Percentiles rank a stretch among this genome's conserved stretches.
Evolutionary conservation across 2,113 vertebrate species (phyloP).

Genomic region (Rhinopomastus cyanomelas): DNA sequence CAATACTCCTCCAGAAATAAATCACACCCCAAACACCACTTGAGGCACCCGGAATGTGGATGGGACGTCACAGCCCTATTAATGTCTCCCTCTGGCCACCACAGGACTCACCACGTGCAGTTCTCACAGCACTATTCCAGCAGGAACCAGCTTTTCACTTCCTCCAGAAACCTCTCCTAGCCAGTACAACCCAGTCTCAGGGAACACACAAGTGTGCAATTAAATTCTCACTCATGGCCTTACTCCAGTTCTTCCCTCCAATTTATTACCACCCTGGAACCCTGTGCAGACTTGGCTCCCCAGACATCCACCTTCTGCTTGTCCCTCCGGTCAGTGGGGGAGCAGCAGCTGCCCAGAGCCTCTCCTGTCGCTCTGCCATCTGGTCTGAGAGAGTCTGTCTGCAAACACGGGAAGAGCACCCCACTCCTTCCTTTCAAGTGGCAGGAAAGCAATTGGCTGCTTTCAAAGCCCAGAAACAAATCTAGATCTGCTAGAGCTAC

Average conservation of each 20-base stretch:
- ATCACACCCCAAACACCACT: neutral
- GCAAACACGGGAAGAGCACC: neutral
- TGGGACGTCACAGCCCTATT: accelerated
- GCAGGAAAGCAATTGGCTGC: neutral
- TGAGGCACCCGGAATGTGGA: neutral
- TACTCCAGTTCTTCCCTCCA: neutral
- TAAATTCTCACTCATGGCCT: neutral
- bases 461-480: neutral
- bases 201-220: neutral
- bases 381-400: neutral
- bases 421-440: neutral
- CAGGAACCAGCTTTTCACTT: neutral
- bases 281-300: neutral
- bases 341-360: slow-evolving; percentile 2
- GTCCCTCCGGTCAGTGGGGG: neutral
- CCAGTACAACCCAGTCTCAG: neutral
- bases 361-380: slow-evolving; percentile 17
- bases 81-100: neutral
- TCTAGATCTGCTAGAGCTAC: accelerated
- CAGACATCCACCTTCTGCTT: neutral
- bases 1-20: neutral
- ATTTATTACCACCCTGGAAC: neutral
- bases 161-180: neutral
- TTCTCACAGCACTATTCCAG: neutral
- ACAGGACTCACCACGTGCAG: accelerated